Conservation (phyloP, 2,888 invertebrate species). For the Ennomos fuscantarius region DNA sequence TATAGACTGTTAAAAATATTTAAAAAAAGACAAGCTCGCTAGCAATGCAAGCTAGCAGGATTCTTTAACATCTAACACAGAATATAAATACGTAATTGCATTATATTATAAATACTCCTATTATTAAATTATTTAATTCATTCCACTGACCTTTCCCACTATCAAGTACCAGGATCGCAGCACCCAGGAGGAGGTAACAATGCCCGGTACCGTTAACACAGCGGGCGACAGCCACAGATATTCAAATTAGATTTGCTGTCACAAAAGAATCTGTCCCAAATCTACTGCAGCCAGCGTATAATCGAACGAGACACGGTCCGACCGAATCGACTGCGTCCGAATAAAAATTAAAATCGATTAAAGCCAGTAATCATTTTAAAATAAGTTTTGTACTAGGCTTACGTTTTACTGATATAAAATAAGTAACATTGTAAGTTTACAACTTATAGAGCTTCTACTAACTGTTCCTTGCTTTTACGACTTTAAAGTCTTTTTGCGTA, state of each 20-base stretch:
- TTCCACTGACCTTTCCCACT: constrained; percentile 27
- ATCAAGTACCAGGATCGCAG: constrained; percentile 37
- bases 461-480: no score
- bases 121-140: background rate
- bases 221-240: constrained; percentile 30
- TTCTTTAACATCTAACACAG: no score
- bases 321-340: constrained; percentile 28
- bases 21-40: no score
- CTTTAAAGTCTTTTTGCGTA: no score
- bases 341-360: constrained; percentile 8
- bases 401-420: no score
- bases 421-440: no score
- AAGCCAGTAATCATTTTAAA: background rate
- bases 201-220: constrained; percentile 35
- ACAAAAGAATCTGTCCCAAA: constrained; percentile 33
- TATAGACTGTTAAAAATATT: no score
- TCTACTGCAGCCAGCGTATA: constrained; percentile 26
- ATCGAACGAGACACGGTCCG: constrained; percentile 25
- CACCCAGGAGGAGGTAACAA: constrained; percentile 28
- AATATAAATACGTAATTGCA: no score
- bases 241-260: constrained; percentile 35
- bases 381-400: no score
- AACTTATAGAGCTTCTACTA: no score
- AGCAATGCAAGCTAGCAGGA: no score
- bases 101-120: background rate